Percentiles rank a stretch among this genome's conserved stretches.
Conservation (phyloP, 2,888 invertebrate species). For the Esperia sulphurella region DNA sequence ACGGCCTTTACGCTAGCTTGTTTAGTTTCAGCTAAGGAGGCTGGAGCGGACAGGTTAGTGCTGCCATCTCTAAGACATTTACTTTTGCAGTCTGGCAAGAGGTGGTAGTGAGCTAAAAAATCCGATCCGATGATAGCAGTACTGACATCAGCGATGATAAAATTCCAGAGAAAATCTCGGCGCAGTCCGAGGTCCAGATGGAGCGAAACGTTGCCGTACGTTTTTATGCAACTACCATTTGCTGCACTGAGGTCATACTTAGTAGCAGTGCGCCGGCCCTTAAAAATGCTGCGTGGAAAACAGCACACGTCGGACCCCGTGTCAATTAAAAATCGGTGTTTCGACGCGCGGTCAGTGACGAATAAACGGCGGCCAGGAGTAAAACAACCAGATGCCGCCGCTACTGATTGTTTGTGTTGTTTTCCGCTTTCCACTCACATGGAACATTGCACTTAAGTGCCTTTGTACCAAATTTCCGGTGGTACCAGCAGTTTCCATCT, state of each 20-base stretch:
- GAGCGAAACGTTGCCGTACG: background rate
- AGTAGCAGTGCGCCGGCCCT: background rate
- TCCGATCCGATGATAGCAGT: too few relatives aligned
- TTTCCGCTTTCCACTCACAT: slow-evolving; percentile 9
- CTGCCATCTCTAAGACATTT: background rate
- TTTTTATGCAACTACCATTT: slow-evolving; percentile 6
- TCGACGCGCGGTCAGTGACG: slow-evolving; percentile 2
- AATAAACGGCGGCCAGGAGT: slow-evolving; percentile 6
- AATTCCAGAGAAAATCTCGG: slow-evolving; percentile 11
- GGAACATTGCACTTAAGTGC: slow-evolving; percentile 6
- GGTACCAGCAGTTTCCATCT: slow-evolving; percentile 4
- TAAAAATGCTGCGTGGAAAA: background rate
- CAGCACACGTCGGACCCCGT: too few relatives aligned
- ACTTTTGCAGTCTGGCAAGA: slow-evolving; percentile 5
- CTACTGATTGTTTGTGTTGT: too few relatives aligned
- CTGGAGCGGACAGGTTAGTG: background rate
- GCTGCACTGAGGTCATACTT: slow-evolving; percentile 5
- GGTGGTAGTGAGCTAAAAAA: background rate
- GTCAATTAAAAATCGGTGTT: slow-evolving; percentile 3
- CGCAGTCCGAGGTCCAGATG: slow-evolving; percentile 7
- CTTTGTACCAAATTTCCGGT: slow-evolving; percentile 4
- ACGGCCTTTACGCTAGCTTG: background rate
- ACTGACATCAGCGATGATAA: slow-evolving; percentile 13
- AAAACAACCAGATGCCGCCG: slow-evolving; percentile 11
- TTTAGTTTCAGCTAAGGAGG: background rate